Conservation (phyloP, 2,888 invertebrate genomes). For the Nymphalis c-album region DNA sequence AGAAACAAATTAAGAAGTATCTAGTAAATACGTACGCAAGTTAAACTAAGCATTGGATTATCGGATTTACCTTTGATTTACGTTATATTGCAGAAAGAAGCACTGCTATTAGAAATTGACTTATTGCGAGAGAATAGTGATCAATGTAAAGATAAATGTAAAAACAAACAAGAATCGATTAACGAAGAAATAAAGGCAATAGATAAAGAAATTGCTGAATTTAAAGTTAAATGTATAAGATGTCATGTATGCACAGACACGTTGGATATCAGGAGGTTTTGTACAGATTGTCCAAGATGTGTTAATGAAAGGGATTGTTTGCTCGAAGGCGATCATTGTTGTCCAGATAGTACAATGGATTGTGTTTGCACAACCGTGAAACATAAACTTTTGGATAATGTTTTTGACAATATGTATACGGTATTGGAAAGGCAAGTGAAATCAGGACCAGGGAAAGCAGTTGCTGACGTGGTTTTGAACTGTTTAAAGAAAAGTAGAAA, state of each 20-base stretch:
- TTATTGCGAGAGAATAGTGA: conserved; percentile 53
- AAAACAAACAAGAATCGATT: conserved; percentile 52
- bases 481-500: conserved; percentile 63
- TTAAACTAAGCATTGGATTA: background rate
- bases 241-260: conserved; percentile 64
- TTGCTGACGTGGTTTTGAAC: conserved; percentile 58
- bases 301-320: conserved; percentile 54
- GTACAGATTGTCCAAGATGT: conserved; percentile 69
- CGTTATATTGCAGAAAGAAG: conserved; percentile 51
- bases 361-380: conserved; percentile 68
- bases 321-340: conserved; percentile 51
- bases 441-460: conserved; percentile 56
- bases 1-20: no score
- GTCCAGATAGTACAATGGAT: conserved; percentile 49
- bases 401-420: conserved; percentile 74
- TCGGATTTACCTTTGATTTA: background rate
- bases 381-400: conserved; percentile 66
- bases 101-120: conserved; percentile 57
- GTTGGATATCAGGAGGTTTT: conserved; percentile 55
- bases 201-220: conserved; percentile 51
- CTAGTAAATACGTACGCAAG: no score
- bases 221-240: conserved; percentile 50
- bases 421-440: conserved; percentile 59
- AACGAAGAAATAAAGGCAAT: conserved; percentile 54
- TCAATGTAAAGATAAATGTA: conserved; percentile 61